Evolutionary conservation across 1,140 invertebrate genomes (phyloP).

Genomic region (Drosophila biarmipes): DNA sequence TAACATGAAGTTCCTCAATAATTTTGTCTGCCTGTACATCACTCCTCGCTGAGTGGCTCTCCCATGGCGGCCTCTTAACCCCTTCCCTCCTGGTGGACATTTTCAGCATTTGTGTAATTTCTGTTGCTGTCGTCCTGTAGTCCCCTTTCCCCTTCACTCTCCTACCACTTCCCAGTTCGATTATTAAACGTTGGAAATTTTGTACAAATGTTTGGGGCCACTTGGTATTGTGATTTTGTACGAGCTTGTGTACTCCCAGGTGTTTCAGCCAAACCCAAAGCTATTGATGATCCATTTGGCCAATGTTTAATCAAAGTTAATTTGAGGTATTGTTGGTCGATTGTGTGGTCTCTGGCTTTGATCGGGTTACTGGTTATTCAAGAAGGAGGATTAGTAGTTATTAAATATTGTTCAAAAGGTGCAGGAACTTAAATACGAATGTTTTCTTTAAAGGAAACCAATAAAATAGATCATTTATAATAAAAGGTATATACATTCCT

Average conservation of each 20-base stretch:
- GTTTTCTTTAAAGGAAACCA: no score
- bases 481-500: no score
- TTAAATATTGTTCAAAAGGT: neutral
- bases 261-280: constrained; percentile 34
- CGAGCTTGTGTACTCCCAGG: constrained; percentile 32
- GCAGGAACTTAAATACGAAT: no score
- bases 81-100: constrained; percentile 23
- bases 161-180: constrained; percentile 38
- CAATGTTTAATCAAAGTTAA: constrained; percentile 78
- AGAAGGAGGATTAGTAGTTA: neutral
- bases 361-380: neutral
- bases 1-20: neutral
- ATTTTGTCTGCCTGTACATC: constrained; percentile 5
- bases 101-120: constrained; percentile 74
- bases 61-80: constrained; percentile 2
- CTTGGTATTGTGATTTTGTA: constrained; percentile 27
- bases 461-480: no score
- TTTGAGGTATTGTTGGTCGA: constrained; percentile 62
- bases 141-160: neutral
- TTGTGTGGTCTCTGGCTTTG: constrained; percentile 28
- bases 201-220: constrained; percentile 59
- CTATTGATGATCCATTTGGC: constrained; percentile 59
- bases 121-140: constrained; percentile 56
- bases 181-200: constrained; percentile 73
- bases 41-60: constrained; percentile 36